A percentile compares a stretch with the other conserved stretches of the same genome.
Conservation (phyloP, 1,140 invertebrate genomes). For the Lepidurus arcticus region DNA sequence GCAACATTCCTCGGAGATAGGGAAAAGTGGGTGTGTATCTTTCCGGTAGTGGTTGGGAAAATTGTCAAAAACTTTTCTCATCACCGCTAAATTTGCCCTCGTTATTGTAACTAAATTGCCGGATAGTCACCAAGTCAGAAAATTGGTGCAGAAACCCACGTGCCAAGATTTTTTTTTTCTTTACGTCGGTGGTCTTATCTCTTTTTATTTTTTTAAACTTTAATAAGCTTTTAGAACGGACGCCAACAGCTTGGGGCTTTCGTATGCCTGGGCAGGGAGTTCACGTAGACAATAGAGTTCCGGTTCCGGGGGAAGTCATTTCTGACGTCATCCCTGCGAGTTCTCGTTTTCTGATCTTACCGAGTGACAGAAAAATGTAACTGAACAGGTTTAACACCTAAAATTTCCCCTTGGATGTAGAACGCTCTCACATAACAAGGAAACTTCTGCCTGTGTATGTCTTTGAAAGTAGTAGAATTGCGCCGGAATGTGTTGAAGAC, state of each 20-base stretch:
- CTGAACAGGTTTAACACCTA: background rate
- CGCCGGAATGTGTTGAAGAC: too few relatives aligned
- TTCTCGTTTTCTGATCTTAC: background rate
- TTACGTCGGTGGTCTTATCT: background rate
- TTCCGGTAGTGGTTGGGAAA: background rate
- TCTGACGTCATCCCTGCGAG: background rate
- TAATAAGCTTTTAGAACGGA: background rate
- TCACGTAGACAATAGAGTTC: background rate
- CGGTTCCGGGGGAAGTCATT: constrained; percentile 1
- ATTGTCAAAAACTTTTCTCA: background rate
- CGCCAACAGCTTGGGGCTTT: background rate
- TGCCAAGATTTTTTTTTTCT: background rate
- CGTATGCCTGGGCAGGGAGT: background rate
- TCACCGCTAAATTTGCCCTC: background rate
- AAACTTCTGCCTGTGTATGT: background rate
- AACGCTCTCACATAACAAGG: background rate
- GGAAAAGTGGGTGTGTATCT: background rate
- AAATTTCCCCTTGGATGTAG: background rate
- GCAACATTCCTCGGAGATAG: background rate
- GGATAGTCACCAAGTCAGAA: background rate
- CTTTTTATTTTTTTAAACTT: background rate
- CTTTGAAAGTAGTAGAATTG: too few relatives aligned
- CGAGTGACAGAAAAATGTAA: background rate
- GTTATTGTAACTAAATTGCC: background rate
- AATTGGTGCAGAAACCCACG: background rate